Conservation (phyloP, 2,797 vertebrate species). For the Enteromius thamalakanensis region DNA sequence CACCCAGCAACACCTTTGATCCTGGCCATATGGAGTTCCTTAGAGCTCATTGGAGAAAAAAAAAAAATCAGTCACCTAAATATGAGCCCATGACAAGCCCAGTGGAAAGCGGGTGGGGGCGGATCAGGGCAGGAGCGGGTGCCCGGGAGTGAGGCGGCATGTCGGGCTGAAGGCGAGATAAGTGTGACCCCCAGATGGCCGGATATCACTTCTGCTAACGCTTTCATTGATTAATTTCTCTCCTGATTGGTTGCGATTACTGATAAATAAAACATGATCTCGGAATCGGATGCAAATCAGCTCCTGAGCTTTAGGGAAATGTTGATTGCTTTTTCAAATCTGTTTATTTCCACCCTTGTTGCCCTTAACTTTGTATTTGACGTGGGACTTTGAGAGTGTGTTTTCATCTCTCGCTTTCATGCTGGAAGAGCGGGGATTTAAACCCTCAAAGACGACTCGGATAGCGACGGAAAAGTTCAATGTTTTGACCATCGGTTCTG, state of each 20-base stretch:
- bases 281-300: constrained; percentile 83
- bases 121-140: constrained; percentile 60
- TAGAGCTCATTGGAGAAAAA: constrained; percentile 84
- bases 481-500: constrained; percentile 60
- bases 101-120: constrained; percentile 63
- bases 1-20: constrained; percentile 99
- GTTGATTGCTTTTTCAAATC: constrained; percentile 85
- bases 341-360: constrained; percentile 80
- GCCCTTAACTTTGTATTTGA: constrained; percentile 76
- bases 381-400: constrained; percentile 60
- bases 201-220: constrained; percentile 79
- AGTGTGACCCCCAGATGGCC: constrained; percentile 88
- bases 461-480: constrained; percentile 49
- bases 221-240: constrained; percentile 89
- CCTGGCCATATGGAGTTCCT: constrained; percentile 97
- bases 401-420: constrained; percentile 62
- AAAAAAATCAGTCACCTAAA: constrained; percentile 84
- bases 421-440: constrained; percentile 59
- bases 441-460: constrained; percentile 48
- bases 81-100: constrained; percentile 82
- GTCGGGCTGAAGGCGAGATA: constrained; percentile 59
- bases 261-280: constrained; percentile 90
- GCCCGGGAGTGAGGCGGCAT: constrained; percentile 48
- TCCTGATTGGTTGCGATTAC: constrained; percentile 89
- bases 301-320: constrained; percentile 76